Conservation (phyloP, 2,797 vertebrate species). For the Sebastes reedi region DNA sequence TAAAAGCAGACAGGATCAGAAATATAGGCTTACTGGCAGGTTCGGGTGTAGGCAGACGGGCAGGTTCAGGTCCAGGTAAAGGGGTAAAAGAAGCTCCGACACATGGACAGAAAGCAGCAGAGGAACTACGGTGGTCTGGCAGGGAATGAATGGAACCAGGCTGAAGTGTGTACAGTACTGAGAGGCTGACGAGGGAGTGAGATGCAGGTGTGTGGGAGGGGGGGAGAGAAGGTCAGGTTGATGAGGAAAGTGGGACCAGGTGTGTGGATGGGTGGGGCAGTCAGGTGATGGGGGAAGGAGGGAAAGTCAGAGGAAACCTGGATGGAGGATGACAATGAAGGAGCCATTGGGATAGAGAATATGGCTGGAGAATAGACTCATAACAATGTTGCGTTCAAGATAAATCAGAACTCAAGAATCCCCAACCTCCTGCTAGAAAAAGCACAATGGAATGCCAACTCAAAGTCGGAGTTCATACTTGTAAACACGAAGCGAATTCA, state of each 20-base stretch:
- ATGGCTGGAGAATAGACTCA: neutral
- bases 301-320: neutral
- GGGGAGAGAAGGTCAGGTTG: rapidly evolving
- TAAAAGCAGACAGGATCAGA: no score
- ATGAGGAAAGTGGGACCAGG: neutral
- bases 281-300: no score
- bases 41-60: no score
- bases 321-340: neutral
- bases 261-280: neutral
- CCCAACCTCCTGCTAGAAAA: neutral
- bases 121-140: neutral
- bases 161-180: no score
- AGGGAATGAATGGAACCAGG: neutral
- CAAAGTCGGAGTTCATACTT: no score
- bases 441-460: neutral
- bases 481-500: neutral
- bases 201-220: neutral
- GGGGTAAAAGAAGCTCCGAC: no score
- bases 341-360: neutral
- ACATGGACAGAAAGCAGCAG: no score
- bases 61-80: no score
- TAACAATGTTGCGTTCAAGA: neutral
- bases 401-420: neutral
- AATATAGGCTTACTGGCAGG: no score
- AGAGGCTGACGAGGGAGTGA: neutral